A percentile compares a stretch with the other conserved stretches of the same genome.
phyloP scores from a whole-genome alignment of 1,140 invertebrate genomes.

The Hyposmocoma kahamanoa region DNA sequence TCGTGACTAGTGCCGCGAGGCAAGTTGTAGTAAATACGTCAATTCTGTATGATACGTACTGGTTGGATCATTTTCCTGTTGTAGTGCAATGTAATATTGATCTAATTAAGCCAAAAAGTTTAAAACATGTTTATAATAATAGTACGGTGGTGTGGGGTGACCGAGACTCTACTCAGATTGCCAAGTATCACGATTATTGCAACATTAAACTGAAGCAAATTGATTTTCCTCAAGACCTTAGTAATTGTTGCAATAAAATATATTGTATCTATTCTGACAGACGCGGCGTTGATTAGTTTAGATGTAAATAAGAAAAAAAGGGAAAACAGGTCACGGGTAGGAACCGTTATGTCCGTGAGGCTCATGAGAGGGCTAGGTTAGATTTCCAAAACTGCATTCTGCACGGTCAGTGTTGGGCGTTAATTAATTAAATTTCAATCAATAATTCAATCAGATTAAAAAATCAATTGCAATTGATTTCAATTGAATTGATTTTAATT shows the following conservation, averaged over 20 bases:
- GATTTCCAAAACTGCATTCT: too few relatives aligned
- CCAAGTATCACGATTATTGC: background rate
- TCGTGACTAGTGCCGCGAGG: conserved; percentile 17
- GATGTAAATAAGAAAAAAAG: too few relatives aligned
- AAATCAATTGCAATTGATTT: too few relatives aligned
- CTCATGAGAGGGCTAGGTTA: too few relatives aligned
- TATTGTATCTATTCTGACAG: too few relatives aligned
- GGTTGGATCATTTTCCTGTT: conserved; percentile 14
- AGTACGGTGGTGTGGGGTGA: conserved; percentile 11
- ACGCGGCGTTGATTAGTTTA: too few relatives aligned
- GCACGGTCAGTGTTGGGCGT: too few relatives aligned
- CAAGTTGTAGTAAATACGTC: background rate
- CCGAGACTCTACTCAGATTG: conserved; percentile 6
- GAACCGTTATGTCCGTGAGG: too few relatives aligned
- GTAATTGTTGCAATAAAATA: background rate
- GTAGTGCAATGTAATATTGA: conserved; percentile 15
- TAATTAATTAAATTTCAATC: too few relatives aligned
- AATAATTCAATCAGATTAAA: too few relatives aligned
- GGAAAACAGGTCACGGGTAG: too few relatives aligned
- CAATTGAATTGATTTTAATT: too few relatives aligned
- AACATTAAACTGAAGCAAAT: background rate
- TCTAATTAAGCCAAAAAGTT: conserved; percentile 10
- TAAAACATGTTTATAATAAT: background rate
- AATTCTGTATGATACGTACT: conserved; percentile 12
- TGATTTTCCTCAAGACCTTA: background rate